Conservation (phyloP, 2,113 vertebrate species). For the Sardina pilchardus region DNA sequence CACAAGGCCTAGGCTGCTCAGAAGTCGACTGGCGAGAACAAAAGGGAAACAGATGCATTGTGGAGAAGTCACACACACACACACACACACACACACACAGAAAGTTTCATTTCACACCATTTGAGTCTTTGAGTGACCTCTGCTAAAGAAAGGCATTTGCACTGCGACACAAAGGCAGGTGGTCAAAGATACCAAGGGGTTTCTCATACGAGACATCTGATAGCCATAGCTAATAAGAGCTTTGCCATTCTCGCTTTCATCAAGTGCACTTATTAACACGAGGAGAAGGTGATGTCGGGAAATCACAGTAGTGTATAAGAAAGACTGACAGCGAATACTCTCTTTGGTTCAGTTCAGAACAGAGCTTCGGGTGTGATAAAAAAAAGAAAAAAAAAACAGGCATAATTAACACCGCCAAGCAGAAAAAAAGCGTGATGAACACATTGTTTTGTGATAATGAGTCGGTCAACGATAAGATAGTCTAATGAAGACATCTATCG, state of each 20-base stretch:
- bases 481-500: background rate
- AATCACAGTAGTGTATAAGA: background rate
- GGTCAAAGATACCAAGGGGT: slow-evolving; percentile 3
- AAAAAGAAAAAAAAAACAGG: background rate
- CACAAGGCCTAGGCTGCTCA: slow-evolving; percentile 72
- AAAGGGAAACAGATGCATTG: slow-evolving; percentile 71
- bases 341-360: background rate
- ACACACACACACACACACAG: slow-evolving; percentile 35
- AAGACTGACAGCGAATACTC: background rate
- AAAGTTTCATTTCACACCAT: background rate
- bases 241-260: slow-evolving; percentile 7
- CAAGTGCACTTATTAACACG: background rate
- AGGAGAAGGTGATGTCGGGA: background rate
- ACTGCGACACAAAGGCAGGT: background rate
- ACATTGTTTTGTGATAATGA: background rate
- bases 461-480: background rate
- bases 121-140: background rate
- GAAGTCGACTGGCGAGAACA: slow-evolving; percentile 73
- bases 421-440: background rate
- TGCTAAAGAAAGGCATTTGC: slow-evolving; percentile 11
- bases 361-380: background rate
- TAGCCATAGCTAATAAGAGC: slow-evolving; percentile 13
- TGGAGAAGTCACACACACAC: slow-evolving; percentile 68
- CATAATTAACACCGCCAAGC: background rate
- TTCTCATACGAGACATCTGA: slow-evolving; percentile 1